phyloP scores from a whole-genome alignment of 2,888 invertebrate species.

The Lithodes maja region DNA sequence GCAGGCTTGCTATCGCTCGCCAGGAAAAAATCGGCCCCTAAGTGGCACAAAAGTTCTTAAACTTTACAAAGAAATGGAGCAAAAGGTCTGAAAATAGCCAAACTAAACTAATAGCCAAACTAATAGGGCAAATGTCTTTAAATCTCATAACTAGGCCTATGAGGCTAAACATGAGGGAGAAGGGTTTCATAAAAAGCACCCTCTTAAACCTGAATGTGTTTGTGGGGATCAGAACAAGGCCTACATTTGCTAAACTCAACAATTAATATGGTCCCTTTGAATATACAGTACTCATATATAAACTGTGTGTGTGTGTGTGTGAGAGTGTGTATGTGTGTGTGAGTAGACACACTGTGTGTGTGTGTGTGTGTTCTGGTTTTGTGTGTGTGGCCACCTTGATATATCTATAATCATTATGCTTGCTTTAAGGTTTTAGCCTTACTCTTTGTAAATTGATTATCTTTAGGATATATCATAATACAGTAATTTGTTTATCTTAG shows the following conservation, averaged over 20 bases:
- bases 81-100: no score
- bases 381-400: conserved; percentile 25
- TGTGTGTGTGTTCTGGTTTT: neutral
- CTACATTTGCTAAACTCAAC: conserved; percentile 11
- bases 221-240: neutral
- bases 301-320: neutral
- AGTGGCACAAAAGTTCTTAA: no score
- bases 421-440: conserved; percentile 39
- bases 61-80: no score
- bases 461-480: conserved; percentile 23
- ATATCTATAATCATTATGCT: conserved; percentile 43
- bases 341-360: conserved; percentile 7
- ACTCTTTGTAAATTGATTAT: conserved; percentile 38
- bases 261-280: conserved; percentile 52
- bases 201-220: no score
- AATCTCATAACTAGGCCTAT: no score
- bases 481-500: conserved; percentile 39
- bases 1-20: no score
- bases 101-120: no score
- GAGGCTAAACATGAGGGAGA: no score
- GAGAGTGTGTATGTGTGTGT: conserved; percentile 26
- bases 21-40: no score
- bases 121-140: no score
- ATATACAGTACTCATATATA: conserved; percentile 34
- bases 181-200: no score